These are phyloP conservation scores for Alloscopus bannaensis DNA, from an alignment of 2,888 invertebrate genomes.

Conservation along the genomic window DNA sequence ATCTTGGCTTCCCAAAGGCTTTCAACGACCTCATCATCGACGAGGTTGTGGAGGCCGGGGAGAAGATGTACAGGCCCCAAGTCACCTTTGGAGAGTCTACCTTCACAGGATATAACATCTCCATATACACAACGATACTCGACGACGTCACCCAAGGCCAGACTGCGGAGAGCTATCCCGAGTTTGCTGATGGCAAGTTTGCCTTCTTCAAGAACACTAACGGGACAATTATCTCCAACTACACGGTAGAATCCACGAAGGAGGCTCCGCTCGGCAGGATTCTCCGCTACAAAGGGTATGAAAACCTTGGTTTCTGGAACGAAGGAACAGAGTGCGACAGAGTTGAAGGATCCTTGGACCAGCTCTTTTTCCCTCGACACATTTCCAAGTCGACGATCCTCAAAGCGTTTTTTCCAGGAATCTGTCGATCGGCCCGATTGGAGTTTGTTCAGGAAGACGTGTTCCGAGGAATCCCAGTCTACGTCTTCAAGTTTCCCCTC, in stretches of 20 bases:
- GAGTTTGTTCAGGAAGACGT: slow-evolving; percentile 33
- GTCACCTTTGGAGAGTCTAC: slow-evolving; percentile 36
- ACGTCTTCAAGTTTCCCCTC: slow-evolving; percentile 46
- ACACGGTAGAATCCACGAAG: slow-evolving; percentile 27
- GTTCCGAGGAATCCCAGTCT: slow-evolving; percentile 37
- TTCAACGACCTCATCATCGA: slow-evolving; percentile 45
- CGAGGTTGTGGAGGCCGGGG: slow-evolving; percentile 39
- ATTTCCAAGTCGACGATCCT: slow-evolving; percentile 26
- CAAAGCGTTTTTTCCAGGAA: slow-evolving; percentile 39
- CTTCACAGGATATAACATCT: slow-evolving; percentile 40
- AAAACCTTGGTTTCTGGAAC: slow-evolving; percentile 20
- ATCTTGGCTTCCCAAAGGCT: slow-evolving; percentile 23
- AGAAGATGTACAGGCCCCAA: not conserved
- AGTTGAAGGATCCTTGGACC: slow-evolving; percentile 26
- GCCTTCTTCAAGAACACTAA: slow-evolving; percentile 43
- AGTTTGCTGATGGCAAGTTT: slow-evolving; percentile 48
- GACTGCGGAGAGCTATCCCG: slow-evolving; percentile 44
- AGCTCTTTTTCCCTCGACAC: slow-evolving; percentile 24
- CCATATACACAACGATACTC: slow-evolving; percentile 37
- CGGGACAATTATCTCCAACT: slow-evolving; percentile 19
- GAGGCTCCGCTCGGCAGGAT: slow-evolving; percentile 34
- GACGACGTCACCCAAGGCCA: slow-evolving; percentile 49
- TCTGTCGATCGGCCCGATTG: slow-evolving; percentile 30
- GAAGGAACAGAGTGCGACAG: slow-evolving; percentile 24
- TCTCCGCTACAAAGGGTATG: slow-evolving; percentile 8